A percentile compares a stretch with the other conserved stretches of the same genome.
phyloP scores from a whole-genome alignment of 2,797 vertebrate species.

The Pristis pectinata region DNA sequence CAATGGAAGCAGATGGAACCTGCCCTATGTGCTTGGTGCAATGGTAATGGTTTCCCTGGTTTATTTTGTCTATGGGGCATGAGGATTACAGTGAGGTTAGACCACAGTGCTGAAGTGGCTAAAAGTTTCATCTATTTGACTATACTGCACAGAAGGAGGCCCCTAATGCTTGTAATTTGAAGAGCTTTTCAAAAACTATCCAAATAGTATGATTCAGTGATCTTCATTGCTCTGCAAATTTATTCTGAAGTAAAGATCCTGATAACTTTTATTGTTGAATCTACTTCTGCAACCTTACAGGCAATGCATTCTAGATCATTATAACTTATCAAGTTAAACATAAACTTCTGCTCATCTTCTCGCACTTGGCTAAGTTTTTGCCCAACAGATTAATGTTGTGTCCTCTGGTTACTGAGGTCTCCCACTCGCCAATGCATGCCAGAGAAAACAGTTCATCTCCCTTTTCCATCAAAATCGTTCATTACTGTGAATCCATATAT shows the following conservation, averaged over 20 bases:
- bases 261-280: not conserved
- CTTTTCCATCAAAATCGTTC: not conserved
- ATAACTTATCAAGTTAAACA: not conserved
- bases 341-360: not conserved
- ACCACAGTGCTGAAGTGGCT: not conserved
- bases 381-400: not conserved
- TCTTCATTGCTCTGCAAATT: not conserved
- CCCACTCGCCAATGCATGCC: not conserved
- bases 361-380: not conserved
- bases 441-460: not conserved
- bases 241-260: not conserved
- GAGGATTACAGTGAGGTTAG: not conserved
- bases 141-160: not conserved
- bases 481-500: not conserved
- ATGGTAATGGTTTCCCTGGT: not conserved
- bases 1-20: not conserved
- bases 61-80: not conserved
- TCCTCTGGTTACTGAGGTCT: not conserved
- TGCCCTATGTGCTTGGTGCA: not conserved
- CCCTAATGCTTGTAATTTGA: not conserved
- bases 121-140: not conserved
- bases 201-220: not conserved
- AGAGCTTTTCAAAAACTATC: not conserved
- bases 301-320: not conserved
- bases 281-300: not conserved